Percentiles rank a stretch among this genome's conserved stretches.
Evolutionary conservation across 2,113 vertebrate species (phyloP).

Genomic region (Hippocampus barbouri): DNA sequence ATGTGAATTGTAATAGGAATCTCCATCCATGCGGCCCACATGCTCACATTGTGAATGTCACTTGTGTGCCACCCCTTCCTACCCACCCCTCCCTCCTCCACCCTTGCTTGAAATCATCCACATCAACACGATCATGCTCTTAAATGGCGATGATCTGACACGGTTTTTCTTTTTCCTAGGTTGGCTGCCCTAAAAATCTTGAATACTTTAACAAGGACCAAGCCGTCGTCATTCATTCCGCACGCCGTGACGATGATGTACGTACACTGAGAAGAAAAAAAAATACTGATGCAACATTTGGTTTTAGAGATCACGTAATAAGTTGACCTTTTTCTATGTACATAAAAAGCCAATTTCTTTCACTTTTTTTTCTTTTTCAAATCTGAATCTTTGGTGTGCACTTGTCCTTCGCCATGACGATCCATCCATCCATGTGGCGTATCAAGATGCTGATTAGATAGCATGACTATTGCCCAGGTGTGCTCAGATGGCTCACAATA

Average conservation of each 20-base stretch:
- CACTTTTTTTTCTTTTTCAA: too few species aligned
- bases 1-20: neutral
- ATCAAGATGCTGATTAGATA: too few species aligned
- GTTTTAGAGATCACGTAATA: neutral
- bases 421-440: too few species aligned
- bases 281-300: slow-evolving; percentile 35
- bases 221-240: neutral
- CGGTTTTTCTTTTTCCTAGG: slow-evolving; percentile 30
- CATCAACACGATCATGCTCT: neutral
- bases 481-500: too few species aligned
- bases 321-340: neutral
- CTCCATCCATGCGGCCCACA: neutral
- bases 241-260: slow-evolving; percentile 5
- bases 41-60: neutral
- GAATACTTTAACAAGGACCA: slow-evolving; percentile 16
- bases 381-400: too few species aligned
- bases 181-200: slow-evolving; percentile 54
- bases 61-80: neutral
- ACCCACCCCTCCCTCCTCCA: neutral
- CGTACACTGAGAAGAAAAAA: slow-evolving; percentile 24
- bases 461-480: too few species aligned
- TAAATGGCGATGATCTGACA: slow-evolving; percentile 2
- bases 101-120: neutral
- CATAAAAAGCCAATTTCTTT: neutral
- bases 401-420: too few species aligned